Percentiles rank a stretch among this genome's conserved stretches.
Evolutionary conservation across 2,888 invertebrate species (phyloP).

Genomic region (Dolichomitus sp.): DNA sequence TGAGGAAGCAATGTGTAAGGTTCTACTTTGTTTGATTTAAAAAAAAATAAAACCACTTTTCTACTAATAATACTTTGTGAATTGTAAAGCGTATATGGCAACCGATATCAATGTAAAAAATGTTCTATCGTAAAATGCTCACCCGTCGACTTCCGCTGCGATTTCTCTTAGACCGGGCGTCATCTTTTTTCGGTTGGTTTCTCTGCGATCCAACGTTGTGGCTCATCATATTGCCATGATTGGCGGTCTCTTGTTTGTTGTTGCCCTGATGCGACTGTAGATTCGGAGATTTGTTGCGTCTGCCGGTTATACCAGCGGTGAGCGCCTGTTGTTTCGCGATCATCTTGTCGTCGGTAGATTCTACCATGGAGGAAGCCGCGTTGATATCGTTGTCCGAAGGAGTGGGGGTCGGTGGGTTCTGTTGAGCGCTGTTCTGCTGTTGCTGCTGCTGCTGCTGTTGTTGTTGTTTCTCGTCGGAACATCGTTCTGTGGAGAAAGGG

Average conservation of each 20-base stretch:
- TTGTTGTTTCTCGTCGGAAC: conserved; percentile 86
- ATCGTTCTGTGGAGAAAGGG: conserved; percentile 89
- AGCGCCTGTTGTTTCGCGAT: conserved; percentile 90
- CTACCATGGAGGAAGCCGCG: conserved; percentile 71
- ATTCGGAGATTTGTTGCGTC: conserved; percentile 83
- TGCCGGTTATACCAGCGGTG: conserved; percentile 89
- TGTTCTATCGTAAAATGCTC: not conserved
- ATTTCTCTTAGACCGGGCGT: conserved; percentile 80
- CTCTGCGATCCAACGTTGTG: conserved; percentile 71
- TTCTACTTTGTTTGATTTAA: no score
- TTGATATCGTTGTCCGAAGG: conserved; percentile 83
- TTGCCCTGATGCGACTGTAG: conserved; percentile 72
- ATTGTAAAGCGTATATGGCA: no score
- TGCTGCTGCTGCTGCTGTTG: conserved; percentile 79
- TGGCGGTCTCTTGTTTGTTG: conserved; percentile 64
- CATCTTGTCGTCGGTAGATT: conserved; percentile 89
- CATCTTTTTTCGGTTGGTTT: conserved; percentile 78
- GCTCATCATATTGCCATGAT: conserved; percentile 69
- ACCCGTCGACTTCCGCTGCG: conserved; percentile 83
- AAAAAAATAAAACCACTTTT: no score
- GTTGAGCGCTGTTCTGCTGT: conserved; percentile 78
- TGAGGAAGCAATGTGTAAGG: no score
- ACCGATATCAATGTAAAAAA: no score
- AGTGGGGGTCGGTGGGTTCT: conserved; percentile 76
- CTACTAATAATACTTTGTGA: no score